Conservation (phyloP, 2,888 invertebrate species). For the Cataglyphis altisquamis region DNA sequence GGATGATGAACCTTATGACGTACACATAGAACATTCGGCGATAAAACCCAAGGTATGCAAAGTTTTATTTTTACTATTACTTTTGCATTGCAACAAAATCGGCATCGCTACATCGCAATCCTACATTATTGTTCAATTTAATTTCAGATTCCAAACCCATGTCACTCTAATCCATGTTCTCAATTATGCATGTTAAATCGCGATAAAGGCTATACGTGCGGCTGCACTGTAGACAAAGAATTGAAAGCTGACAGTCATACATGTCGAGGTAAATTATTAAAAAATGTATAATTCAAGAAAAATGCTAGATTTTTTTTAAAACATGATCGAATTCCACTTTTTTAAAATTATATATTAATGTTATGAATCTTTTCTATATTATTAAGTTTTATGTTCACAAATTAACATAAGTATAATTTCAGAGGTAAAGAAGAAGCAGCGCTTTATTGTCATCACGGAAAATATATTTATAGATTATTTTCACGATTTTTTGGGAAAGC, state of each 20-base stretch:
- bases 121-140: background rate
- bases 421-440: conserved; percentile 86
- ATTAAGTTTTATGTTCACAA: background rate
- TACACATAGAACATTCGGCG: conserved; percentile 92
- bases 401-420: conserved; percentile 66
- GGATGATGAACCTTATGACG: conserved; percentile 88
- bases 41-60: conserved; percentile 86
- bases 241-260: conserved; percentile 87
- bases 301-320: background rate
- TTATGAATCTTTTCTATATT: background rate
- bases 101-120: background rate
- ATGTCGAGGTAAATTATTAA: conserved; percentile 87
- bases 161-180: conserved; percentile 89
- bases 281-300: conserved; percentile 11
- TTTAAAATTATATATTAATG: background rate
- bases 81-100: background rate
- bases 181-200: conserved; percentile 92
- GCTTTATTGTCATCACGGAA: conserved; percentile 88
- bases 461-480: conserved; percentile 89
- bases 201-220: conserved; percentile 88
- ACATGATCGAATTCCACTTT: too few relatives aligned
- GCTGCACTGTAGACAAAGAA: conserved; percentile 92
- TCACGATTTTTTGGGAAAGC: conserved; percentile 90
- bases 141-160: conserved; percentile 87
- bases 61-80: background rate